Evolutionary conservation across 2,113 vertebrate genomes (phyloP), one percentile per base, ranked within the genome.

Genomic region (Sciurus niger): DNA sequence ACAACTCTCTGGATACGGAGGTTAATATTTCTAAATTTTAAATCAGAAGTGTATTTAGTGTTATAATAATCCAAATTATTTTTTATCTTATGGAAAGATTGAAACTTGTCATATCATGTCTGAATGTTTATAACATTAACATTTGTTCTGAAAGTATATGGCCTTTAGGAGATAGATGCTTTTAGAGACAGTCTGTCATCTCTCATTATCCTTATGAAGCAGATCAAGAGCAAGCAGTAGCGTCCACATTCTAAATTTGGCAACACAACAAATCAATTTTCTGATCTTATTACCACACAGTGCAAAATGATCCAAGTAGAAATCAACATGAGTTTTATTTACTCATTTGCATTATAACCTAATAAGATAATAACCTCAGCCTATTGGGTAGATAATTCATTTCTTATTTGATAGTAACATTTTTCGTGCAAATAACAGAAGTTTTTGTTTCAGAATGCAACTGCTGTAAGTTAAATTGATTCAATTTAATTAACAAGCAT

Each of bases 401-500:
- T 94, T 87, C 40, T 89, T 94, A 94, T 8, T 84, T 65, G 28
- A 76, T 28, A 79, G 70, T 43, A 77, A 88, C 18, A 87, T 92
- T 84, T 94, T 90, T 88, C 79, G 84, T 83, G 28, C 67, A 76
- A 6, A 48, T 88, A 87, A 87, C 53, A 96, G 24, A 95, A 58
- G 17, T 43, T 79, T 97, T 65, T 74, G 74, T 68, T 95, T 95
- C 88, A 84, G 51, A 91, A 32, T 48, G 24, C 74, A 90, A 86
- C 25, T 96, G 89, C 89, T 89, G 6, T 93, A 97, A 94, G 92
- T 97, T 96, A 96, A 97, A 98, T 96, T 95, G 96, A 97, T 97
- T 97, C 95, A 96, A 97, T 97, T 97, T 96, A 95, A 97, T 96
- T 93, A 95, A 93, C 65, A 95, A 96, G 72, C 80, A 92, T 96